phyloP scores from a whole-genome alignment of 2,888 invertebrate genomes.

The Chloroclysta siterata region DNA sequence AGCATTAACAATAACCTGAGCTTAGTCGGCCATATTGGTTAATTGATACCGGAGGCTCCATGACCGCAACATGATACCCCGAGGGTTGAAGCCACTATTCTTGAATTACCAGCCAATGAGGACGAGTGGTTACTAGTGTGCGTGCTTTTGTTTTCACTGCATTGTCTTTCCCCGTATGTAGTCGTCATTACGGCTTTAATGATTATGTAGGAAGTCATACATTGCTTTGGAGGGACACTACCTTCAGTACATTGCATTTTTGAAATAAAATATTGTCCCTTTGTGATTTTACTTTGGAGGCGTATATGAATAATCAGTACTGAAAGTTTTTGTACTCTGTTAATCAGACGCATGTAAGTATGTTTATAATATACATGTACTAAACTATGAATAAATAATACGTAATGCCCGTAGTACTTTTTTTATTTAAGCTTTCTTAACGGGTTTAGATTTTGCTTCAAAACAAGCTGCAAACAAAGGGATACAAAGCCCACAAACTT shows the following conservation, averaged over 20 bases:
- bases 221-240: conserved; percentile 8
- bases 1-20: conserved; percentile 9
- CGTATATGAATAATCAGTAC: too few relatives aligned
- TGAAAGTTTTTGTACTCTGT: too few relatives aligned
- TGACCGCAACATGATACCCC: conserved; percentile 61
- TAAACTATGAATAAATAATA: too few relatives aligned
- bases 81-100: conserved; percentile 59
- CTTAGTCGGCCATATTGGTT: conserved; percentile 62
- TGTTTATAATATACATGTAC: too few relatives aligned
- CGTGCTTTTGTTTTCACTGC: conserved; percentile 41
- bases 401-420: too few relatives aligned
- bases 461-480: too few relatives aligned
- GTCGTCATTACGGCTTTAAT: conserved; percentile 17
- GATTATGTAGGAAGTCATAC: conserved; percentile 20
- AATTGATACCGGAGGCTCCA: conserved; percentile 62
- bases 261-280: too few relatives aligned
- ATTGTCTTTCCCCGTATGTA: conserved; percentile 25
- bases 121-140: conserved; percentile 40
- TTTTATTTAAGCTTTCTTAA: too few relatives aligned
- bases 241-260: neutral
- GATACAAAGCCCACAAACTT: too few relatives aligned
- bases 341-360: too few relatives aligned
- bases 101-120: conserved; percentile 55
- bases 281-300: too few relatives aligned
- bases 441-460: too few relatives aligned